Evolutionary conservation across 2,888 invertebrate genomes (phyloP).

Genomic region (Xanthorhoe spadicearia): DNA sequence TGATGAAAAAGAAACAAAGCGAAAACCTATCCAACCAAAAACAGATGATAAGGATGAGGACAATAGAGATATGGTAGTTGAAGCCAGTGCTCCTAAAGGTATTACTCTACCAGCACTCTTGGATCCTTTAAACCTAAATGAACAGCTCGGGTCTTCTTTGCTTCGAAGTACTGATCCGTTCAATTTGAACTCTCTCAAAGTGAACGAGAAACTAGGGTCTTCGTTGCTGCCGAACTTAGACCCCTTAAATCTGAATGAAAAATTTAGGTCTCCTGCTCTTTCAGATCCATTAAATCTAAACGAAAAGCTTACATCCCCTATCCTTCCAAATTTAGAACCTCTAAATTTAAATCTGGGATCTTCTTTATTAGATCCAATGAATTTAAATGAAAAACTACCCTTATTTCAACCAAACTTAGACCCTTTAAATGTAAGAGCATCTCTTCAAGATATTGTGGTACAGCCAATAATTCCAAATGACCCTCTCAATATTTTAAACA

Average conservation of each 20-base stretch:
- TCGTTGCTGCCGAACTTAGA: conserved; percentile 41
- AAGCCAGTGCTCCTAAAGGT: conserved; percentile 58
- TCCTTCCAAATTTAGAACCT: conserved; percentile 12
- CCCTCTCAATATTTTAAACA: conserved; percentile 35
- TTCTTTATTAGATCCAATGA: conserved; percentile 32
- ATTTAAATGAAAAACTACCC: conserved; percentile 16
- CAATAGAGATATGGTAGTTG: conserved; percentile 52
- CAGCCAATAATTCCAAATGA: conserved; percentile 15
- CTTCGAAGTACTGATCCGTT: conserved; percentile 34
- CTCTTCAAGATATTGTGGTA: conserved; percentile 22
- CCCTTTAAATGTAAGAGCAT: conserved; percentile 23
- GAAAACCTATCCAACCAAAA: conserved; percentile 10
- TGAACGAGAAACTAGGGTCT: conserved; percentile 37
- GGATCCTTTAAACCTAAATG: conserved; percentile 34
- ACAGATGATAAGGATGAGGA: conserved; percentile 20
- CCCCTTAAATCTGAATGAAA: conserved; percentile 34
- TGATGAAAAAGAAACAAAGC: conserved; percentile 12
- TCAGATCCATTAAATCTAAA: conserved; percentile 27
- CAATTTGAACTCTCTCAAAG: conserved; percentile 18
- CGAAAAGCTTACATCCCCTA: conserved; percentile 32
- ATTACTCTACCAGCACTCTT: conserved; percentile 42
- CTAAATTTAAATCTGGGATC: conserved; percentile 23
- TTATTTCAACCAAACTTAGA: conserved; percentile 24
- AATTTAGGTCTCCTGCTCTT: conserved; percentile 11
- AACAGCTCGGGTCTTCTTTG: conserved; percentile 23